Conservation (phyloP, 2,113 vertebrate genomes). For the Gobiocypris rarus region DNA sequence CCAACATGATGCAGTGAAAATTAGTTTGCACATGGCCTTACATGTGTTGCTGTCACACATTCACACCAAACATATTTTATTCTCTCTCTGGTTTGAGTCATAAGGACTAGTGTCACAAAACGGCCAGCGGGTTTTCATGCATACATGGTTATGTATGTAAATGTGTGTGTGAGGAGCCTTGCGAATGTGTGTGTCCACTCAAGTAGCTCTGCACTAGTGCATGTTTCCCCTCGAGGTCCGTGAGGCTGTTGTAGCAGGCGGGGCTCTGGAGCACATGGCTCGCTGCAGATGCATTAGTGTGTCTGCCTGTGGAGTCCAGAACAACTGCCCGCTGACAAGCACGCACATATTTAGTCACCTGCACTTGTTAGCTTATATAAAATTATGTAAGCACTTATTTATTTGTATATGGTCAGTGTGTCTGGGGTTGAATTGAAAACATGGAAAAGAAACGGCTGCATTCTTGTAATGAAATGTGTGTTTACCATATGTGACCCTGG, state of each 20-base stretch:
- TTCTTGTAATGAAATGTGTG: background rate
- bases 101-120: background rate
- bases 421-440: background rate
- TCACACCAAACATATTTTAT: background rate
- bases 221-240: background rate
- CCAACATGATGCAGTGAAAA: background rate
- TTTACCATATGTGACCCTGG: too few species aligned
- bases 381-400: background rate
- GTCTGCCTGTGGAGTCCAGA: conserved; percentile 21
- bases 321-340: background rate
- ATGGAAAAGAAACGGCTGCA: too few species aligned
- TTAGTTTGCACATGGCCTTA: background rate
- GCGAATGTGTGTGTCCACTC: background rate
- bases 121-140: background rate
- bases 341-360: conserved; percentile 42
- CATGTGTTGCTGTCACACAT: conserved; percentile 7
- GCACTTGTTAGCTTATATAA: conserved; percentile 48
- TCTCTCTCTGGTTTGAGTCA: background rate
- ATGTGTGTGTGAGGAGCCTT: background rate
- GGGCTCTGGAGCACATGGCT: background rate
- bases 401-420: background rate
- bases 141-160: conserved; percentile 17
- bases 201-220: background rate
- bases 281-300: conserved; percentile 20
- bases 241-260: conserved; percentile 4